Conservation (phyloP, 2,113 vertebrate genomes). For the Peromyscus leucopus region DNA sequence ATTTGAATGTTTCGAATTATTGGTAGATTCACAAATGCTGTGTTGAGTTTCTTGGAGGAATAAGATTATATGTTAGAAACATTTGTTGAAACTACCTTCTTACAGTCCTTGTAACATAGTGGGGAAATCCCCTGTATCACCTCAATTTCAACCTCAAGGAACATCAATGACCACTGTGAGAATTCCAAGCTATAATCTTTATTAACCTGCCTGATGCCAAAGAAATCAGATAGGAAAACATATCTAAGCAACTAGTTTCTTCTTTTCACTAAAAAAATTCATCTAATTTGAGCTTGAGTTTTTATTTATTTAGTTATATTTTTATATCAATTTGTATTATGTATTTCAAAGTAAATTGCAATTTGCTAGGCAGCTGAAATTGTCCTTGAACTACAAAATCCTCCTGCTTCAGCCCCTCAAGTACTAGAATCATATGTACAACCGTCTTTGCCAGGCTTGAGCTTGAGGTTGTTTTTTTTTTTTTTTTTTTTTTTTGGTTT, state of each 20-base stretch:
- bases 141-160: slow-evolving; percentile 64
- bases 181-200: slow-evolving; percentile 46
- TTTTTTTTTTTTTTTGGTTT: no score
- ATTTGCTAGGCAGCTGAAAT: neutral
- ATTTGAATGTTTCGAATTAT: slow-evolving; percentile 37
- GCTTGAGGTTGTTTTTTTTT: neutral
- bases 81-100: slow-evolving; percentile 49
- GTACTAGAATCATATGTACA: neutral
- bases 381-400: neutral
- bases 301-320: neutral
- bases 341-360: neutral
- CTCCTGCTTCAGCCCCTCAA: neutral
- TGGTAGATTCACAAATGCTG: neutral
- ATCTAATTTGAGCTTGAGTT: slow-evolving; percentile 47
- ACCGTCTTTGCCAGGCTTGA: neutral
- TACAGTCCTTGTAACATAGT: neutral
- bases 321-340: neutral
- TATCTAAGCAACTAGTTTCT: neutral
- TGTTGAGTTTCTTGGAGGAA: neutral
- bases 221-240: slow-evolving; percentile 61
- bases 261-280: slow-evolving; percentile 67
- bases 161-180: slow-evolving; percentile 74
- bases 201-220: slow-evolving; percentile 59
- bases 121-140: slow-evolving; percentile 40
- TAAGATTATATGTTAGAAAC: neutral